Conservation (phyloP, 2,888 invertebrate species). For the Synergus laeviventris region DNA sequence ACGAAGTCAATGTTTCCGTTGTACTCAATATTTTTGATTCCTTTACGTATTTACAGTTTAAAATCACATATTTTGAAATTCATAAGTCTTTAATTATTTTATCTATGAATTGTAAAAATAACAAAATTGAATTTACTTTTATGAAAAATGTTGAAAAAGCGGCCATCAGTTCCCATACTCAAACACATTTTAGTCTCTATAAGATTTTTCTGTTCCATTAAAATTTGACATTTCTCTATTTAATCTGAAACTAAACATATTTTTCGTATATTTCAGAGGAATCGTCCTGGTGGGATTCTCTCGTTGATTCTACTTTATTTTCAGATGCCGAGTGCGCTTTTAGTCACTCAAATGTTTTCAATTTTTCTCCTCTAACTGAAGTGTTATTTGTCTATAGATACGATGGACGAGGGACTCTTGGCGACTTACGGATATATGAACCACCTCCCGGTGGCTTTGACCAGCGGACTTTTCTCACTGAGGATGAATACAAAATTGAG, state of each 20-base stretch:
- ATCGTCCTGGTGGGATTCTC: constrained; percentile 59
- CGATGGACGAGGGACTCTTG: constrained; percentile 94
- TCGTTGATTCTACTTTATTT: constrained; percentile 58
- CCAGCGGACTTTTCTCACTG: constrained; percentile 81
- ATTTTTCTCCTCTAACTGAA: constrained; percentile 59
- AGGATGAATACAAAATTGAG: constrained; percentile 89
- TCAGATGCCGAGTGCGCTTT: constrained; percentile 60
- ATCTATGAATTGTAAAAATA: background rate
- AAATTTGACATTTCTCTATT: constrained; percentile 3
- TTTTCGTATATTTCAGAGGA: constrained; percentile 63
- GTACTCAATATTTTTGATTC: background rate
- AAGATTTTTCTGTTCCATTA: constrained; percentile 14
- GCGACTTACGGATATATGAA: constrained; percentile 89
- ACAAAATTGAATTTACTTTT: background rate
- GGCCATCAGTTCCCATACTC: constrained; percentile 33
- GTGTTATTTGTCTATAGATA: constrained; percentile 82
- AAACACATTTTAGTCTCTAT: background rate
- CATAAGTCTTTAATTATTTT: background rate
- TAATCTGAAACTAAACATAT: constrained; percentile 42
- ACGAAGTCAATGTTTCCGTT: background rate
- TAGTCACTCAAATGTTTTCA: constrained; percentile 45
- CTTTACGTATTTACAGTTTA: background rate
- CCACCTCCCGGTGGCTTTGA: constrained; percentile 86
- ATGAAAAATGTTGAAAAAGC: background rate
- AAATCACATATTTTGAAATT: constrained; percentile 9